Evolutionary conservation across 2,113 vertebrate genomes (phyloP).

Genomic region (Anoplopoma fimbria): DNA sequence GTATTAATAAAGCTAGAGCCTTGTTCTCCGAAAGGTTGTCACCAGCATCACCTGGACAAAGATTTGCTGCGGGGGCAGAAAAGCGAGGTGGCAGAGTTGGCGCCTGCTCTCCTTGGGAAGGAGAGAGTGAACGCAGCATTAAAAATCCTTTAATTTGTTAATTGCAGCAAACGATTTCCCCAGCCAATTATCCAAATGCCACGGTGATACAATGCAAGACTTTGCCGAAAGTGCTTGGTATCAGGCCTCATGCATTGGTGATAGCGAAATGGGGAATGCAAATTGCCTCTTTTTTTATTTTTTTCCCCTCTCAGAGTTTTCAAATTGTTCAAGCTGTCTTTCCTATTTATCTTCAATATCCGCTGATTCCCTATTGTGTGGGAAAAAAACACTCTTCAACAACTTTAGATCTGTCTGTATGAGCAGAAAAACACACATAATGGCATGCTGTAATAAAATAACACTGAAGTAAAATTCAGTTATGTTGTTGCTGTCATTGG

Average conservation of each 20-base stretch:
- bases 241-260: slow-evolving; percentile 76
- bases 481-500: background rate
- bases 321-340: slow-evolving; percentile 70
- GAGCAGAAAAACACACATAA: slow-evolving; percentile 31
- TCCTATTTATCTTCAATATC: slow-evolving; percentile 71
- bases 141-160: slow-evolving; percentile 77
- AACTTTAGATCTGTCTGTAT: slow-evolving; percentile 45
- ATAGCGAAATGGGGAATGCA: slow-evolving; percentile 65
- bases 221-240: slow-evolving; percentile 64
- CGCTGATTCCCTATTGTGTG: slow-evolving; percentile 61
- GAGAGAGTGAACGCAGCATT: slow-evolving; percentile 60
- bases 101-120: slow-evolving; percentile 30
- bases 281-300: slow-evolving; percentile 56
- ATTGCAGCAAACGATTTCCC: slow-evolving; percentile 73
- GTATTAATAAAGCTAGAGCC: slow-evolving; percentile 55
- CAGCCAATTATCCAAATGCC: slow-evolving; percentile 79
- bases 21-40: slow-evolving; percentile 64
- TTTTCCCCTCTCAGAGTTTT: slow-evolving; percentile 45
- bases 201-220: slow-evolving; percentile 70
- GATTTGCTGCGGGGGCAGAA: slow-evolving; percentile 46
- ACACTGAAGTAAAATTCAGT: slow-evolving; percentile 31
- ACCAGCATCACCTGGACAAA: slow-evolving; percentile 34
- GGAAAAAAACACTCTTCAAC: slow-evolving; percentile 51
- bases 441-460: slow-evolving; percentile 45
- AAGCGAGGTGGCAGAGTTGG: background rate